phyloP scores from a whole-genome alignment of 23 tunicate genomes.

The Styela plicata region DNA sequence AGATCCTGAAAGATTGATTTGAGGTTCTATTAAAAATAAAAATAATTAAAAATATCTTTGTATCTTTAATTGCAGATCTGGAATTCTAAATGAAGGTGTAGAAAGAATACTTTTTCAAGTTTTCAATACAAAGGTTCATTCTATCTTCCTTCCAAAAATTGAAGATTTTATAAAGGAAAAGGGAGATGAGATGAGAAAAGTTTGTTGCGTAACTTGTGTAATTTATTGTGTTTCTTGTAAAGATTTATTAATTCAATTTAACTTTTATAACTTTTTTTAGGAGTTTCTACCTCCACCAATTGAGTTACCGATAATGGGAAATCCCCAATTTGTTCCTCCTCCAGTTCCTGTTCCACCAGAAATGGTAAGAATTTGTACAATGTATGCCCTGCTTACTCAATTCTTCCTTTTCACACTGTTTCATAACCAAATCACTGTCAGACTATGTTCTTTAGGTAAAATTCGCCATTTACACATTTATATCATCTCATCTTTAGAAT shows the following conservation, averaged over 20 bases:
- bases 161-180: constrained; percentile 64
- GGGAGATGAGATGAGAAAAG: constrained; percentile 44
- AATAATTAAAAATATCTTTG: too few species aligned
- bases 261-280: too few species aligned
- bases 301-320: neutral
- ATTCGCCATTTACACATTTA: too few species aligned
- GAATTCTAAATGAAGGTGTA: constrained; percentile 77
- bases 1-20: too few species aligned
- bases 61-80: constrained; percentile 83
- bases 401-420: neutral
- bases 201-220: too few species aligned
- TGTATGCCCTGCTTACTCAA: too few species aligned
- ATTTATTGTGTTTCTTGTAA: too few species aligned
- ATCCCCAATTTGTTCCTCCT: constrained; percentile 19
- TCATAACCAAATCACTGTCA: neutral
- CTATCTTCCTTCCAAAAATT: constrained; percentile 75
- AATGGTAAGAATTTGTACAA: too few species aligned
- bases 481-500: too few species aligned
- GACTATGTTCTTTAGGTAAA: too few species aligned
- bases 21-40: too few species aligned
- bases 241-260: too few species aligned
- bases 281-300: constrained; percentile 28
- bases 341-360: constrained; percentile 10
- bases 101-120: constrained; percentile 78
- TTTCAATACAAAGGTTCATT: constrained; percentile 72